Evolutionary conservation across 2,797 vertebrate species (phyloP), one percentile per base, ranked within the genome.

Genomic region (Galagoides demidoff): DNA sequence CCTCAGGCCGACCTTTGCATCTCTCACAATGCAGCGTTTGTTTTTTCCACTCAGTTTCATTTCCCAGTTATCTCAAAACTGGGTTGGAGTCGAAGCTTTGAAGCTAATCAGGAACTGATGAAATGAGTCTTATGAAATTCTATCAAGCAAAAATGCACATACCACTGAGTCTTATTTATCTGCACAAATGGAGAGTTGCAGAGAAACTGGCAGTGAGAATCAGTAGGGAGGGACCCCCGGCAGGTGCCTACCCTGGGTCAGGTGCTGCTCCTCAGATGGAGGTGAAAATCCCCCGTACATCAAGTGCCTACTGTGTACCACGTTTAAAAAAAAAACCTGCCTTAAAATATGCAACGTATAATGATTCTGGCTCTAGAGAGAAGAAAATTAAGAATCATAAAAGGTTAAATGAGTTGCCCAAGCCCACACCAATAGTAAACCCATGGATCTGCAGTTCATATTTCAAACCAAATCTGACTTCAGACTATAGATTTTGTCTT

Each of bases 1-100:
- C 92, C 87, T 95, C 93, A 43, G 81, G 74, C 94, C 93, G 92
- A 63, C 96, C 98, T 98, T 96, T 94, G 97, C 95, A 86, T 98
- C 92, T 8, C 85, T 85, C 59, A 95, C 97, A 98, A 86, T 96
- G 97, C 89, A 94, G 81, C 93, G 84, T 63, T 0, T 93, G 94
- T 98, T 97, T 97, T 89, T 79, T 97, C 96, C 85, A 73, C 94
- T 97, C 96, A 95, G 97, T 96, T 97, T 95, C 82, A n/a, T 96
- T 98, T 98, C 95, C 95, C 77, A 93, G 93, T 68, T 92, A 90
- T 93, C 95, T 96, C 93, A 90, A 90, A 96, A 96, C 96, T 96
- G 95, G 96, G 97, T 92, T 96, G 92, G 25, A 43, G 66, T 96
- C 0, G n/a, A 77, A 85, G 86, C 97, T 95, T 96, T 89, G 84